Evolutionary conservation across 2,888 invertebrate genomes (phyloP).

Genomic region (Hirtodrosophila duncani): DNA sequence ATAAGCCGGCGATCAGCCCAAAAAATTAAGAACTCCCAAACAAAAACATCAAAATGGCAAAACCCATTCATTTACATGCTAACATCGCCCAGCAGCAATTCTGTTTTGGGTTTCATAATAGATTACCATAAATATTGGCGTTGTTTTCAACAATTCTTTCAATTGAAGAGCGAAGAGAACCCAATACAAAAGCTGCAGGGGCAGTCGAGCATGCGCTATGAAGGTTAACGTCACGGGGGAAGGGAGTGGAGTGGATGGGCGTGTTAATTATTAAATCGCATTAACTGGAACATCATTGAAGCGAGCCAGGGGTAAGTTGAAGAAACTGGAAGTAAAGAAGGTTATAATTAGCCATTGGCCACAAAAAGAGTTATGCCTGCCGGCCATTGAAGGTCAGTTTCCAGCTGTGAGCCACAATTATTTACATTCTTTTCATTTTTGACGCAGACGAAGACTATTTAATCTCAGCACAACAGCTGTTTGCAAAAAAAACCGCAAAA

Average conservation of each 20-base stretch:
- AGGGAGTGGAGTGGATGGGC: conserved; percentile 6
- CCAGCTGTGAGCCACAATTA: conserved; percentile 11
- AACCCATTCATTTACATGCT: conserved; percentile 41
- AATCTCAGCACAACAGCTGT: conserved; percentile 19
- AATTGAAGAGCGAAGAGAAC: conserved; percentile 2
- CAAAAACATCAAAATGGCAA: conserved; percentile 9
- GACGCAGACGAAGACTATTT: conserved; percentile 10
- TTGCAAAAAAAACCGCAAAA: neutral
- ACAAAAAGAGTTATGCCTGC: too few relatives aligned
- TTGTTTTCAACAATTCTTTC: conserved; percentile 9
- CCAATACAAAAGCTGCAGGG: conserved; percentile 15
- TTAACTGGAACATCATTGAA: conserved; percentile 60
- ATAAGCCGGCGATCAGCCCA: too few relatives aligned
- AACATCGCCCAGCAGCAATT: conserved; percentile 15
- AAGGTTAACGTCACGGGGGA: conserved; percentile 28
- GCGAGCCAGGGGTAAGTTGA: conserved; percentile 27
- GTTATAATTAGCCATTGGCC: conserved; percentile 1
- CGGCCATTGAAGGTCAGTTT: conserved; percentile 1
- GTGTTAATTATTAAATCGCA: conserved; percentile 39
- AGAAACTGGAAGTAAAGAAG: conserved; percentile 15
- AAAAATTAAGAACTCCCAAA: too few relatives aligned
- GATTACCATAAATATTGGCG: conserved; percentile 36
- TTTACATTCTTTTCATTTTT: conserved; percentile 9
- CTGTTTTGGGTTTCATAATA: conserved; percentile 29
- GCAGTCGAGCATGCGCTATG: conserved; percentile 53